Base-by-base conservation (phyloP, 2,888 invertebrate species). In the Drosophila sordidapex region DNA sequence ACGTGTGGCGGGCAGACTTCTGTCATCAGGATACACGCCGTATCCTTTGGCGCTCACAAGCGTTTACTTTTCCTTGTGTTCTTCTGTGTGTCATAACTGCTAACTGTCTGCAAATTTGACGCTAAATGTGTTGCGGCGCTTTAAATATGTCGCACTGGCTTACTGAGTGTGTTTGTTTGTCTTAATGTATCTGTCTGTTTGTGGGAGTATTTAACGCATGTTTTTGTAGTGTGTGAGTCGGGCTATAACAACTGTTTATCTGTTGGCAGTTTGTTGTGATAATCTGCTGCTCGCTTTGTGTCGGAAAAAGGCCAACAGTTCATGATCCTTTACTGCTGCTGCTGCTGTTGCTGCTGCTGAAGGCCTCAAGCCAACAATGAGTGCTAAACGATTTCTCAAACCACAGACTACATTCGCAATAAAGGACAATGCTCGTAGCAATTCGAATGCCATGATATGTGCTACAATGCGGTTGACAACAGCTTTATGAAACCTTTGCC, bases 91-190 rank as follows among this genome's bases (percentile, higher is more conserved):
- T 76, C 73, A 81, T 82, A 87, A 82, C 80, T 87, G 80, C 71
- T 76, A 70, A 76, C 82, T 80, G 85, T 75, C 86, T 70, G 78
- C 83, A 82, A 81, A 80, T 83, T 83, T 86, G 87, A 83, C 83
- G 78, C 83, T 83, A 83, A 83, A 83, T 83, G 74, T 82, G 85
- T 82, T 85, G 79, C 74, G 76, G 59, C 70, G 73, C 82, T 82
- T 82, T 75, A 82, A 84, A 76, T 79, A 74, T 79, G 79, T 79
- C 76, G 63, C 71, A 74, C 69, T 59, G 67, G 73, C 76, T 79
- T 82, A 70, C 65, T 33, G 27, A 4, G 4, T 57, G 61, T 43
- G 52, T 56, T 72, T 40, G 58, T 40, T 68, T 64, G 73, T 51
- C 53, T 48, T 48, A 43, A 49, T 69, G 59, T 48, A 48, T 58